Percentiles rank a stretch among this genome's conserved stretches.
Conservation (phyloP, 2,113 vertebrate species). For the Zeus faber region DNA sequence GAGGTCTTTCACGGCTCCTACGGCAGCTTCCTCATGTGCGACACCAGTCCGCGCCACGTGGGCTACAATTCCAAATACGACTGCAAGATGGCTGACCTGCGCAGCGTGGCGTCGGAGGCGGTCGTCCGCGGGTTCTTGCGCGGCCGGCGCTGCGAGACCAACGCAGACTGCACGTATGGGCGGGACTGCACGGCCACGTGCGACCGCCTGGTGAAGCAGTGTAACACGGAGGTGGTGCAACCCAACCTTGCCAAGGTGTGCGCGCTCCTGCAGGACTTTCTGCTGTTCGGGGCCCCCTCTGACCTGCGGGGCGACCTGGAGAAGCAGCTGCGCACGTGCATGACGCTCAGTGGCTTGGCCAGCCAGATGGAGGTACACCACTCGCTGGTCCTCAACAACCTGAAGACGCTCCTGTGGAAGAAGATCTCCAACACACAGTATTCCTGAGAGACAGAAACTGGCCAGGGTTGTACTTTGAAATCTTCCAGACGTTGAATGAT, state of each 20-base stretch:
- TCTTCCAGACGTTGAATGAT: no score
- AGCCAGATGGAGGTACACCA: slow-evolving; percentile 97
- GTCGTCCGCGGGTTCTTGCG: slow-evolving; percentile 82
- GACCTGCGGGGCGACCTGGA: slow-evolving; percentile 85
- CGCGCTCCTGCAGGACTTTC: slow-evolving; percentile 83
- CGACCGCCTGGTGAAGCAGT: slow-evolving; percentile 88
- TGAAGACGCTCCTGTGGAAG: slow-evolving; percentile 95
- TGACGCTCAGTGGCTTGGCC: slow-evolving; percentile 90
- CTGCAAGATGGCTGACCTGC: slow-evolving; percentile 92
- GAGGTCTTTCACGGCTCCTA: slow-evolving; percentile 94
- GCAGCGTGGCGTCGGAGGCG: slow-evolving; percentile 85
- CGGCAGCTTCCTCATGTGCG: slow-evolving; percentile 92
- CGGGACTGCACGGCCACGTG: slow-evolving; percentile 88
- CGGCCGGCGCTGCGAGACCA: slow-evolving; percentile 87
- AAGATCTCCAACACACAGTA: slow-evolving; percentile 94
- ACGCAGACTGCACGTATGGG: slow-evolving; percentile 89
- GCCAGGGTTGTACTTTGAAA: not conserved
- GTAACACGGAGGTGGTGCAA: slow-evolving; percentile 88
- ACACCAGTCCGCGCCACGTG: slow-evolving; percentile 81
- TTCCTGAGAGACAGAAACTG: slow-evolving; percentile 67
- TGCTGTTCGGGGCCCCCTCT: slow-evolving; percentile 83
- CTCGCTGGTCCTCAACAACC: slow-evolving; percentile 92
- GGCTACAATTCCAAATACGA: slow-evolving; percentile 89
- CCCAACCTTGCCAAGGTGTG: slow-evolving; percentile 97
- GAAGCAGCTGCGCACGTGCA: slow-evolving; percentile 89